Evolutionary conservation across 2,888 invertebrate genomes (phyloP), one percentile per base, ranked within the genome.

Genomic region (Apotomis turbidana): DNA sequence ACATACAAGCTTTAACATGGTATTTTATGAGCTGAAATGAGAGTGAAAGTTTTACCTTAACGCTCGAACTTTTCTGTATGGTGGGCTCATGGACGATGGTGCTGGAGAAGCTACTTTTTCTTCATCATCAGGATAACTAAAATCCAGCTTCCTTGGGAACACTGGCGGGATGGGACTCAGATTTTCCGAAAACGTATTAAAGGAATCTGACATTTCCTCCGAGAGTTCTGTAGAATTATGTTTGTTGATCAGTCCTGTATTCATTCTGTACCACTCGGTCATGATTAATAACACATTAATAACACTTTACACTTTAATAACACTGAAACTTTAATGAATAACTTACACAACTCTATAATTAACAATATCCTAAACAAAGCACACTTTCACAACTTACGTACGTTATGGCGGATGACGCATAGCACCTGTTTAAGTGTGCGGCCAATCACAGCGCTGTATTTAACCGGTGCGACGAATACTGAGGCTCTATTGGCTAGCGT

Each of bases 131-230:
- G 90, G 75, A 80, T 81, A 80, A 74, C 85, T 90, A 83, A 95
- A 95, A 81, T 95, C 94, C 76, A 95, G 87, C 87, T 95, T 95
- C 79, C 95, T 94, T 10, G 95, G 95, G 81, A 94, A 91, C 78
- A 94, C 93, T 71, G 89, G 84, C 70, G 93, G 92, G 78, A 94
- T 94, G 57, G 94, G 95, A 79, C 95, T 95, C 76, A 94, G 88
- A 86, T 94, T 95, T 71, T 93, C 94, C 78, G 95, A 94, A 81
- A 94, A 94, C 80, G 90, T 86, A 81, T 95, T 95, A 80, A 94
- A 95, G 41, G 92, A 89, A 83, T 95, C 95, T 83, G 95, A 95
- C 89, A 95, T 94, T 87, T 94, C 95, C 79, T 91, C 92, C 74
- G 94, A 94, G 77, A 94, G 85, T 85, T 94, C 94, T 74, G 94